Conservation (phyloP, 1,140 invertebrate genomes). For the Paralvinella palmiformis region DNA sequence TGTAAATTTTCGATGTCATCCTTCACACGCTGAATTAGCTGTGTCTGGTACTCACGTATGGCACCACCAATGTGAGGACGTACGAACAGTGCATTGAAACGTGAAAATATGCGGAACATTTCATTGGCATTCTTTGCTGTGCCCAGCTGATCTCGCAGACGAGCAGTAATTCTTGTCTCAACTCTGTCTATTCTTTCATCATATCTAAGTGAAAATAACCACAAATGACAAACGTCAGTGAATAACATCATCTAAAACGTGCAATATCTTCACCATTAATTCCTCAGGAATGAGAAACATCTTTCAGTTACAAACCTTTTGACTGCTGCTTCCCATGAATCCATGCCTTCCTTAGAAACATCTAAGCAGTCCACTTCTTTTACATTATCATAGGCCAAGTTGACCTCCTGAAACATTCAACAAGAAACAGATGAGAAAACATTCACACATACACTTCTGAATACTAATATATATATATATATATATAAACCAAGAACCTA, state of each 20-base stretch:
- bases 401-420: conserved; percentile 63
- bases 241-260: not conserved
- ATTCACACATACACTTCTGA: not conserved
- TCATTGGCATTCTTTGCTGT: conserved; percentile 99
- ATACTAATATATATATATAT: too few species aligned
- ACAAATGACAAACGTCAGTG: not conserved
- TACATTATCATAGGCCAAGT: conserved; percentile 95
- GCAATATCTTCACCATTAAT: too few species aligned
- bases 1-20: conserved; percentile 97
- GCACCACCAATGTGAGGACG: conserved; percentile 96
- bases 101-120: conserved; percentile 97
- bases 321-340: conserved; percentile 95
- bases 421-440: not conserved
- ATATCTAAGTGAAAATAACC: conserved; percentile 57
- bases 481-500: too few species aligned
- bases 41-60: conserved; percentile 97
- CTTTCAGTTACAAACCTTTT: conserved; percentile 57
- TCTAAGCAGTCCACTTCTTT: conserved; percentile 98
- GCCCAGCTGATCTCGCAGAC: conserved; percentile 91
- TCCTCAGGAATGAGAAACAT: too few species aligned
- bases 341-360: conserved; percentile 90
- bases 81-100: conserved; percentile 98
- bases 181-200: conserved; percentile 96
- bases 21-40: conserved; percentile 97
- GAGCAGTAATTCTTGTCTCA: conserved; percentile 93